Evolutionary conservation across 1,140 invertebrate genomes (phyloP), one percentile per base, ranked within the genome.

Genomic region (Plodia interpunctella): DNA sequence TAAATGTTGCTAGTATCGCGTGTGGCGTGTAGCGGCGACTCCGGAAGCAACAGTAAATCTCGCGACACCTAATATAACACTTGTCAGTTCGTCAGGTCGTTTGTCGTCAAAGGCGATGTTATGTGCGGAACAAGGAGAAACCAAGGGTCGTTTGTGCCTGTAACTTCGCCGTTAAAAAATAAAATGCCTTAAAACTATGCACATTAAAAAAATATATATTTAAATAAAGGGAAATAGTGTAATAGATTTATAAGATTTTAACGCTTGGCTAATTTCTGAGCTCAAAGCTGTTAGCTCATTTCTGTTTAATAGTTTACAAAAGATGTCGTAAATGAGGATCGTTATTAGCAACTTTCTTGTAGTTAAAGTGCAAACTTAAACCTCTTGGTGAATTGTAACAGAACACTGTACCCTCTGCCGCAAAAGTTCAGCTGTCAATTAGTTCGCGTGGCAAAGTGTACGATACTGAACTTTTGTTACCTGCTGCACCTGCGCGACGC

Each of bases 381-480:
- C 15, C 18, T 10, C 49, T 51, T 51, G 11, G 10, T 20, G 20
- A 19, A 51, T 20, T 51, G 17, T 51, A 51, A 51, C 49, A 51
- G 49, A 19, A 32, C 11, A 32, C 30, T 32, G 49, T 51, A 51
- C 20, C 17, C 18, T 10, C 20, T 18, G 18, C 18, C 49, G 17
- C 17, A 20, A 51, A 51, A 51, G 17, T 51, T 51, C 10, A 20
- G 17, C 49, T 51, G 49, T 51, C 49, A 51, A 51, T 51, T 51
- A 51, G 15, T 17, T 51, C 5, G 20, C 9, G 9, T 18, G 20
- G 49, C 20, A 51, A 20, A 18, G 49, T 20, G 49, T 11, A 20
- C 20, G 49, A 20, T 51, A 18, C 49, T 20, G 20, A 51, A 51
- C 49, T 51, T 51, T 20, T 20, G 20, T 20, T 51, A 51, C 49